Evolutionary conservation across 2,113 vertebrate genomes (phyloP).

Genomic region (Prietella phreatophila): DNA sequence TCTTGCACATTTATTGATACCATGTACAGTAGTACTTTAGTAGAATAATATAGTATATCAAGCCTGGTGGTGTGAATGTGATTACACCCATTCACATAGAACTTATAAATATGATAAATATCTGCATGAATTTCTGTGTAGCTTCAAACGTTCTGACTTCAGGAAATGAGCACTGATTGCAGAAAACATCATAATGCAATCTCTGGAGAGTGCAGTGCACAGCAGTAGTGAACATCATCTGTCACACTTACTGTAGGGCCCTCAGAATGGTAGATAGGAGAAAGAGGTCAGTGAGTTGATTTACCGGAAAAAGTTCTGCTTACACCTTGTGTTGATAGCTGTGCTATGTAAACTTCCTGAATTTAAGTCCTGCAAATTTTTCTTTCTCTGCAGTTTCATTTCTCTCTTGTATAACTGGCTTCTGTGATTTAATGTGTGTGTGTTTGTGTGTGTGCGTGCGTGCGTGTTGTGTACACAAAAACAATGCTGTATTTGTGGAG

Average conservation of each 20-base stretch:
- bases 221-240: neutral
- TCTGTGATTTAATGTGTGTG: slow-evolving; percentile 6
- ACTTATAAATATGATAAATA: slow-evolving; percentile 5
- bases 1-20: slow-evolving; percentile 1
- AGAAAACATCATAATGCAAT: neutral
- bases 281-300: slow-evolving; percentile 33
- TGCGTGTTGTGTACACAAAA: slow-evolving; percentile 33
- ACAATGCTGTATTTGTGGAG: slow-evolving; percentile 34
- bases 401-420: slow-evolving; percentile 22
- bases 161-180: slow-evolving; percentile 14
- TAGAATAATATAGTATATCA: neutral
- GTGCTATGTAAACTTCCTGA: slow-evolving; percentile 43
- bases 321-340: slow-evolving; percentile 37
- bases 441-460: neutral
- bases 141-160: neutral
- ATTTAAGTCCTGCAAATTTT: slow-evolving; percentile 61
- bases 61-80: neutral
- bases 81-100: neutral
- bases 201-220: neutral
- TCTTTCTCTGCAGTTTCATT: slow-evolving; percentile 28
- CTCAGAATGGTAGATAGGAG: slow-evolving; percentile 8
- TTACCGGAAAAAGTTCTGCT: slow-evolving; percentile 49
- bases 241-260: neutral
- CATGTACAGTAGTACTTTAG: neutral
- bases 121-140: slow-evolving; percentile 12